These are phyloP conservation scores for Digitonthophagus gazella DNA, from an alignment of 2,888 invertebrate species.

Conservation along the genomic window DNA sequence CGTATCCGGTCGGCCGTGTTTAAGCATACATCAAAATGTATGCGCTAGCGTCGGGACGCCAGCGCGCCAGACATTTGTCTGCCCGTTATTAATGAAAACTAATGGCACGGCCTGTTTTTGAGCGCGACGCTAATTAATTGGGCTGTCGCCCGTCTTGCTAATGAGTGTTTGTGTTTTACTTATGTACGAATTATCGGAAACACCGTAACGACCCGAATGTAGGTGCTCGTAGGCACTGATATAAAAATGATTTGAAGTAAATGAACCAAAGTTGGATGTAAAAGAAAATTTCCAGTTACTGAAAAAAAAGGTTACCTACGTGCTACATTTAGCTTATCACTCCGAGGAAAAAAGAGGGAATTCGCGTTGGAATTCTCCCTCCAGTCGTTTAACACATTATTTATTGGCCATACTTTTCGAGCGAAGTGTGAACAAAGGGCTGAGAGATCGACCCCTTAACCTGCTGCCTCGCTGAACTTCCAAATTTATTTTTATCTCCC, in stretches of 20 bases:
- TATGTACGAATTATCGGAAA: neutral
- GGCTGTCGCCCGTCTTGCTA: neutral
- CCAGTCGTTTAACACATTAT: slow-evolving; percentile 16
- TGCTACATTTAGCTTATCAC: neutral
- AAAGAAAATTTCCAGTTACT: too few species aligned
- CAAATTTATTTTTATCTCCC: slow-evolving; percentile 17
- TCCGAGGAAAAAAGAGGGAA: neutral
- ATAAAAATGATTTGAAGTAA: neutral
- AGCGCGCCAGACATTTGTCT: neutral
- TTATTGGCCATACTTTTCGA: slow-evolving; percentile 9
- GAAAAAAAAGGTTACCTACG: neutral
- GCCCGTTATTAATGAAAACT: slow-evolving; percentile 13
- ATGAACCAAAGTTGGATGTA: too few species aligned
- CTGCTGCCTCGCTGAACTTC: slow-evolving; percentile 4
- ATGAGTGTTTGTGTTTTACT: neutral
- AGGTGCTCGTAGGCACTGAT: neutral
- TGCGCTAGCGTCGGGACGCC: neutral
- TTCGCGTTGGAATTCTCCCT: neutral
- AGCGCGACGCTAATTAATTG: neutral
- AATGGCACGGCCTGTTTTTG: slow-evolving; percentile 2
- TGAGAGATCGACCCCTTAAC: slow-evolving; percentile 5
- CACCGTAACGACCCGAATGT: neutral
- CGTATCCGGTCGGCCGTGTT: slow-evolving; percentile 12
- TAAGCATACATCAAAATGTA: slow-evolving; percentile 19
- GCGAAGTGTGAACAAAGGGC: slow-evolving; percentile 14